phyloP scores from a whole-genome alignment of 2,113 vertebrate genomes.

The Ctenodactylus gundi region DNA sequence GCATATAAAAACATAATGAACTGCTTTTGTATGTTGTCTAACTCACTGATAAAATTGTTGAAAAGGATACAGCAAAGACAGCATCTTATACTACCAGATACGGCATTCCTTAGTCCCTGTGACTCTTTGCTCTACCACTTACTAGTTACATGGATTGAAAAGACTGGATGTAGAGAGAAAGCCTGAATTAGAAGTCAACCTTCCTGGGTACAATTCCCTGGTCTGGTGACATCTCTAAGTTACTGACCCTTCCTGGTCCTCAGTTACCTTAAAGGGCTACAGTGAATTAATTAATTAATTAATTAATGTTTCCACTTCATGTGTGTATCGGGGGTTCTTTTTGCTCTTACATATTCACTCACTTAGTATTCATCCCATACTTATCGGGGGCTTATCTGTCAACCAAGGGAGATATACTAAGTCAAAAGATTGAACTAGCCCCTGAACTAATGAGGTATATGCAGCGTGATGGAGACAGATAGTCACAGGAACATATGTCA shows the following conservation, averaged over 20 bases:
- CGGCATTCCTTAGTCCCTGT: background rate
- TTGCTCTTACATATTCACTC: background rate
- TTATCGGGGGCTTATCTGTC: background rate
- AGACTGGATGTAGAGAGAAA: background rate
- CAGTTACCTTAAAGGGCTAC: background rate
- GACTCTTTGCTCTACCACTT: no score
- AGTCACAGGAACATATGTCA: background rate
- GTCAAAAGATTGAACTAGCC: background rate
- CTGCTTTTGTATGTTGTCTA: background rate
- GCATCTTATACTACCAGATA: background rate
- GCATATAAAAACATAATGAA: background rate
- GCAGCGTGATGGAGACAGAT: background rate
- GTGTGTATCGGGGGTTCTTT: background rate
- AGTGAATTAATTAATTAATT: no score
- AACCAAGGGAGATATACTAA: background rate
- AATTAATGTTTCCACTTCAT: background rate
- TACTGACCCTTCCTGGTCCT: background rate
- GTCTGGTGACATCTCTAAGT: background rate
- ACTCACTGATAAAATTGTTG: background rate
- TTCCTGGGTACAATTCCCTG: background rate
- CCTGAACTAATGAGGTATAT: background rate
- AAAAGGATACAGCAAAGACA: background rate
- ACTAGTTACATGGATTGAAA: background rate
- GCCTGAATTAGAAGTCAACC: background rate
- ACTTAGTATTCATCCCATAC: background rate